These are phyloP conservation scores for Sphinx pinastri DNA, from an alignment of 2,888 invertebrate species.

Conservation along the genomic window DNA sequence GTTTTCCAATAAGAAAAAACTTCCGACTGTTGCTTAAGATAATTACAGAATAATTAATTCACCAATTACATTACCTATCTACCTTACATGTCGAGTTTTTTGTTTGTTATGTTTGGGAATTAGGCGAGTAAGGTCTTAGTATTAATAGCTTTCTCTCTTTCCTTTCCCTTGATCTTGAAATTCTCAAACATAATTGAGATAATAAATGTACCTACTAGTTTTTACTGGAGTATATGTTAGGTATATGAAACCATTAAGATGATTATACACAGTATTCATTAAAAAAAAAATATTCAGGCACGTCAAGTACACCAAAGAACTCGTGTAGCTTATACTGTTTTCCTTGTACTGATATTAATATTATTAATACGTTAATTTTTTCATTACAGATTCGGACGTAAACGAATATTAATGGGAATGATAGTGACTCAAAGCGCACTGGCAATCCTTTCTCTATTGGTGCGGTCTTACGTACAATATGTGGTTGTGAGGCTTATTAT, in stretches of 20 bases:
- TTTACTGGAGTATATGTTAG: too few species aligned
- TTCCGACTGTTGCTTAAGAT: conserved; percentile 41
- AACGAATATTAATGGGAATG: conserved; percentile 89
- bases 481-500: conserved; percentile 87
- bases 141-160: too few species aligned
- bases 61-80: not conserved
- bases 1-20: conserved; percentile 19
- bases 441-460: conserved; percentile 87
- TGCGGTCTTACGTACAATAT: conserved; percentile 88
- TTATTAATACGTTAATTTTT: conserved; percentile 9
- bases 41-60: not conserved
- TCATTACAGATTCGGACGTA: conserved; percentile 87
- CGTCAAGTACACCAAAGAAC: not conserved
- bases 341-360: not conserved
- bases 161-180: too few species aligned
- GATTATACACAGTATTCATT: too few species aligned
- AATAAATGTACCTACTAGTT: too few species aligned
- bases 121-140: not conserved
- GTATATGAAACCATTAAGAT: too few species aligned
- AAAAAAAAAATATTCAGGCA: too few species aligned
- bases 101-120: not conserved
- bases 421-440: conserved; percentile 87
- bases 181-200: not conserved
- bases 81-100: not conserved
- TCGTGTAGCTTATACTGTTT: not conserved